Conservation (phyloP, 2,797 vertebrate species). For the Acanthopagrus latus region DNA sequence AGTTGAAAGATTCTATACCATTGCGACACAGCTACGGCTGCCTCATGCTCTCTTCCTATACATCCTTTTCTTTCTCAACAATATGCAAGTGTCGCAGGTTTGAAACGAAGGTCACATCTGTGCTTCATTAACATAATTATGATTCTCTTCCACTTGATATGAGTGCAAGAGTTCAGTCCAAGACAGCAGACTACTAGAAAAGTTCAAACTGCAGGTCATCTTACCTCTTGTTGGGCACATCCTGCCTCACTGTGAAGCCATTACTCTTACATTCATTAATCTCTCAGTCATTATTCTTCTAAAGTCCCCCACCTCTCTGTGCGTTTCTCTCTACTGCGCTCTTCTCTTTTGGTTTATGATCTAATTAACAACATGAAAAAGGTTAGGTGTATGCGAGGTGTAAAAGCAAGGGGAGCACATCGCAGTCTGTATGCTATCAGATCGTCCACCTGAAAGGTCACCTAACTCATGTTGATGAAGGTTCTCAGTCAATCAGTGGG, state of each 20-base stretch:
- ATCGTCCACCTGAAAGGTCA: slow-evolving; percentile 11
- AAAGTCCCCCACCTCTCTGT: slow-evolving; percentile 7
- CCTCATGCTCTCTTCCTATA: not conserved
- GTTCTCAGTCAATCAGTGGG: too few species aligned
- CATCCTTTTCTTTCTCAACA: slow-evolving; percentile 12
- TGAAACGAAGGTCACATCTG: not conserved
- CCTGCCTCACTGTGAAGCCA: slow-evolving; percentile 4
- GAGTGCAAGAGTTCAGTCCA: not conserved
- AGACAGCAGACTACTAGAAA: slow-evolving; percentile 7
- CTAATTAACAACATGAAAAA: not conserved
- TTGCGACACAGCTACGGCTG: not conserved
- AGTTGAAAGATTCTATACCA: too few species aligned
- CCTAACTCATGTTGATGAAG: not conserved
- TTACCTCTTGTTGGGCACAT: not conserved
- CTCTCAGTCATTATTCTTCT: slow-evolving; percentile 15
- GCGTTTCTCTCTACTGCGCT: not conserved
- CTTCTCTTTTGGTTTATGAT: not conserved
- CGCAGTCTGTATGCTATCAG: not conserved
- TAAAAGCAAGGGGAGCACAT: not conserved
- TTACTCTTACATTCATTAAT: slow-evolving; percentile 24
- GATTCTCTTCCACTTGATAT: not conserved
- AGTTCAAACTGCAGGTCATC: slow-evolving; percentile 14
- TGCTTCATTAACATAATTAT: not conserved
- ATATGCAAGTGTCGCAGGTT: slow-evolving; percentile 1
- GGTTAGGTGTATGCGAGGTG: not conserved